phyloP scores from a whole-genome alignment of 2,797 vertebrate genomes.

The Tapirus indicus region DNA sequence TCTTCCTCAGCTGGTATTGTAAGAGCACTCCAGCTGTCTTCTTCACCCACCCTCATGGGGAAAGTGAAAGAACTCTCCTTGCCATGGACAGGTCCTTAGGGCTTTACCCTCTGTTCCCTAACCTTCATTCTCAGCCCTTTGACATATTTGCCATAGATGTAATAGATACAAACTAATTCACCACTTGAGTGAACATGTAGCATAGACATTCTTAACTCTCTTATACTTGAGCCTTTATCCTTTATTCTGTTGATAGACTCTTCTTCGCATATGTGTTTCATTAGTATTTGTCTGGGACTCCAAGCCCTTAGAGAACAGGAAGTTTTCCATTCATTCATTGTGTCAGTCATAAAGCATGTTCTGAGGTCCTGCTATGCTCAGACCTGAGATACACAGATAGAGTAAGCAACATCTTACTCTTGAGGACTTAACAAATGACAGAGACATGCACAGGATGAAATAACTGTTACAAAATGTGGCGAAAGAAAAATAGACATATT shows the following conservation, averaged over 20 bases:
- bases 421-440: neutral
- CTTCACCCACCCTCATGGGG: neutral
- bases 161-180: neutral
- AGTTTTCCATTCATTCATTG: neutral
- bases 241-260: neutral
- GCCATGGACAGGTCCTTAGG: neutral
- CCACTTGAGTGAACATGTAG: neutral
- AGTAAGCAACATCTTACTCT: neutral
- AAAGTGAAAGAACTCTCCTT: neutral
- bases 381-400: neutral
- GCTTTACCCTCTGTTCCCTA: neutral
- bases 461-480: neutral
- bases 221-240: neutral
- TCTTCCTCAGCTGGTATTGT: neutral
- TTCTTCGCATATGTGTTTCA: neutral
- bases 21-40: neutral
- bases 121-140: neutral
- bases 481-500: neutral
- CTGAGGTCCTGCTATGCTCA: neutral
- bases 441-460: neutral
- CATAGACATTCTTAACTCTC: conserved; percentile 8
- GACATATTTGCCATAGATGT: neutral
- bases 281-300: neutral
- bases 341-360: neutral
- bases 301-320: neutral